These are phyloP conservation scores for Aelia acuminata DNA, from an alignment of 2,888 invertebrate species.

Conservation along the genomic window DNA sequence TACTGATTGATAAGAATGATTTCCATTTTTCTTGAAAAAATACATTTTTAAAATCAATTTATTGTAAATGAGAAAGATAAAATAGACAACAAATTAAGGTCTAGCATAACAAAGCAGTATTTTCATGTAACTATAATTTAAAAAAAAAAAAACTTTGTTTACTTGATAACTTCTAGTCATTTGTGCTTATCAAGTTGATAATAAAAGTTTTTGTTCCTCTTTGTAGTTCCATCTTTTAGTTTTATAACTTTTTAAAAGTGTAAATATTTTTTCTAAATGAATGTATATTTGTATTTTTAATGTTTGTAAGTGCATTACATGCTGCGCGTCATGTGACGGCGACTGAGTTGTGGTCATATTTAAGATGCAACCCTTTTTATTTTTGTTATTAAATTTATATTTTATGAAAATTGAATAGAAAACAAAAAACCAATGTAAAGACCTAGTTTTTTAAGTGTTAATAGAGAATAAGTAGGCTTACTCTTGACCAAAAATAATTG, in stretches of 20 bases:
- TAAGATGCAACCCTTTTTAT: not conserved
- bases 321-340: not conserved
- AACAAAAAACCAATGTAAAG: not conserved
- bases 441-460: slow-evolving; percentile 17
- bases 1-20: not conserved
- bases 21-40: too few relatives aligned
- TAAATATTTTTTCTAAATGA: not conserved
- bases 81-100: not conserved
- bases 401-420: not conserved
- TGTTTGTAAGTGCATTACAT: not conserved
- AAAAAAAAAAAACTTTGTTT: not conserved
- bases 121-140: not conserved
- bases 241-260: slow-evolving; percentile 32
- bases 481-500: slow-evolving; percentile 34
- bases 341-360: not conserved
- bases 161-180: slow-evolving; percentile 1
- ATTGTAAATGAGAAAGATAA: not conserved
- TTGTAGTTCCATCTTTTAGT: slow-evolving; percentile 16
- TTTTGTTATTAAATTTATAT: slow-evolving; percentile 26
- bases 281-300: slow-evolving; percentile 1
- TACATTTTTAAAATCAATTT: not conserved
- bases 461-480: not conserved
- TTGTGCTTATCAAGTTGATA: not conserved
- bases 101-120: not conserved
- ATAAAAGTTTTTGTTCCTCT: slow-evolving; percentile 5